phyloP scores from a whole-genome alignment of 2,888 invertebrate genomes.

The Trimorus sp. region DNA sequence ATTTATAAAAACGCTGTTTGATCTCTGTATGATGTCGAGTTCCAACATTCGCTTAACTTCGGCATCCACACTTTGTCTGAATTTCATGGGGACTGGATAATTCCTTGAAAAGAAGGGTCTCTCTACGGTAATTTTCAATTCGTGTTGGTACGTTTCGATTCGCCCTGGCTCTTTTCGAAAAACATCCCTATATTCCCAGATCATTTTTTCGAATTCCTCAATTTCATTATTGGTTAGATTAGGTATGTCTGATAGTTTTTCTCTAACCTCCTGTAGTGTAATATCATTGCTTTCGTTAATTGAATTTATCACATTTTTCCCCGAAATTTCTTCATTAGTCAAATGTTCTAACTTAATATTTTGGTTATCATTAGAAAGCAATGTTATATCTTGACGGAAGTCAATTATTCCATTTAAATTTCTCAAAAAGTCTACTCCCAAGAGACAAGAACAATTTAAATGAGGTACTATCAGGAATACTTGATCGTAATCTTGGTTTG shows the following conservation, averaged over 20 bases:
- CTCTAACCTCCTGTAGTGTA: too few species aligned
- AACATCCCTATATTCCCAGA: background rate
- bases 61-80: background rate
- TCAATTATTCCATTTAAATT: too few species aligned
- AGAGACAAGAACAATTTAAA: slow-evolving; percentile 1
- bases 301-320: too few species aligned
- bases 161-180: background rate
- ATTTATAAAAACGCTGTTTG: background rate
- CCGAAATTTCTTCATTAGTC: too few species aligned
- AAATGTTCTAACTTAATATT: background rate
- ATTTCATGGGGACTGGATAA: background rate
- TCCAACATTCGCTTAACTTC: background rate
- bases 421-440: background rate
- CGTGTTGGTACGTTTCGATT: too few species aligned
- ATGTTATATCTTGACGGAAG: background rate
- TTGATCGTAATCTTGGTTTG: background rate
- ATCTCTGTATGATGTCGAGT: too few species aligned
- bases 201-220: background rate
- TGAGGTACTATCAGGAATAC: background rate
- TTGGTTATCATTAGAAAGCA: too few species aligned
- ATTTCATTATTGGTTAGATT: background rate
- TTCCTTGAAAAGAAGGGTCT: background rate
- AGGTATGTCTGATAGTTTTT: too few species aligned
- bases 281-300: too few species aligned
- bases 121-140: background rate